A percentile compares a stretch with the other conserved stretches of the same genome.
Evolutionary conservation across 2,888 invertebrate genomes (phyloP).

Genomic region (Liopterus haemorrhoidalis): DNA sequence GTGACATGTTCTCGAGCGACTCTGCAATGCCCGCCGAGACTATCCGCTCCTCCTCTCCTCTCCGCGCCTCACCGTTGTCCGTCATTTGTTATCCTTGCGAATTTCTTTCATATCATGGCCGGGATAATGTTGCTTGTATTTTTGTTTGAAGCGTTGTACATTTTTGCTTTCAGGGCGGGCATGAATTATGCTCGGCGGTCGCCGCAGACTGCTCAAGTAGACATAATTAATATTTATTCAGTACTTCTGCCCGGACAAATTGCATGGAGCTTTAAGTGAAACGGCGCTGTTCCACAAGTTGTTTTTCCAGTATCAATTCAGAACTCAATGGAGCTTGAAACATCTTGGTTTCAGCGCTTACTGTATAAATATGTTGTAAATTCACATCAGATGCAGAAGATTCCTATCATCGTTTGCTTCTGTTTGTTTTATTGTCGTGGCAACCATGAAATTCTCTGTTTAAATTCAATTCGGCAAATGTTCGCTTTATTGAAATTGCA

Average conservation of each 20-base stretch:
- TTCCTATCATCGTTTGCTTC: constrained; percentile 23
- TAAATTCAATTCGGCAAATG: constrained; percentile 30
- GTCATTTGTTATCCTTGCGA: too few species aligned
- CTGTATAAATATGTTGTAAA: constrained; percentile 22
- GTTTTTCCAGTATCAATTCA: constrained; percentile 20
- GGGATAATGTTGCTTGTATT: too few species aligned
- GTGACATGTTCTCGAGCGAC: neutral
- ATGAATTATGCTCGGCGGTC: too few species aligned
- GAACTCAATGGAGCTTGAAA: constrained; percentile 21
- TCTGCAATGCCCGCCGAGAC: too few species aligned
- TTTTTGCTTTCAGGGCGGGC: neutral
- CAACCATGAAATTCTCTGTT: constrained; percentile 36
- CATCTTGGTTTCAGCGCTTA: constrained; percentile 23
- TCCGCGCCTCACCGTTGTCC: too few species aligned
- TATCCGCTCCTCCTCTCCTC: too few species aligned
- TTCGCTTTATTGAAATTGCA: too few species aligned
- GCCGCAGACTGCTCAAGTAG: constrained; percentile 3
- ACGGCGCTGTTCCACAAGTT: too few species aligned
- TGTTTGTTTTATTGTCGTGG: too few species aligned
- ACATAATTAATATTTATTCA: constrained; percentile 23
- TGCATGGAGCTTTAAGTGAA: constrained; percentile 11
- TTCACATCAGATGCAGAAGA: constrained; percentile 23
- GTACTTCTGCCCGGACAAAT: too few species aligned
- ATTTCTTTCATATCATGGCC: too few species aligned
- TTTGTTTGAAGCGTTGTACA: constrained; percentile 6